phyloP scores from a whole-genome alignment of 2,113 vertebrate genomes.

The Gobius niger region DNA sequence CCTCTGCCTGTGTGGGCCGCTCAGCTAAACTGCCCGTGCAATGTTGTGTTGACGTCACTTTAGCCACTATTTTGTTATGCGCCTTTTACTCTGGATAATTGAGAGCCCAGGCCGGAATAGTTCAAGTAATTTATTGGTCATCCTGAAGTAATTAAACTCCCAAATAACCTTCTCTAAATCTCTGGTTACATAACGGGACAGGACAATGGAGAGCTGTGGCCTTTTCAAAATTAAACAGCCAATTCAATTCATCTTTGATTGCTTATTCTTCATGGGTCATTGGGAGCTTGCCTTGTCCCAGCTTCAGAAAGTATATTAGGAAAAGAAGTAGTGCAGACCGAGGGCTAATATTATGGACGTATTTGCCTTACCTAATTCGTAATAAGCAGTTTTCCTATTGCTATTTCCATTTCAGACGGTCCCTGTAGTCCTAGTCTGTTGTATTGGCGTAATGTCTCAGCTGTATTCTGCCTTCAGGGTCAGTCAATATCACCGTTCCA shows the following conservation, averaged over 20 bases:
- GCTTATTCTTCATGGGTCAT: neutral
- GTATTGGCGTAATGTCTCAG: slow-evolving; percentile 51
- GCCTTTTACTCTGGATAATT: neutral
- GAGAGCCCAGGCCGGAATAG: neutral
- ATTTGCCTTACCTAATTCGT: no score
- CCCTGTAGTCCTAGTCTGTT: slow-evolving; percentile 4
- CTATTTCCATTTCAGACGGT: neutral
- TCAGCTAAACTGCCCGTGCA: neutral
- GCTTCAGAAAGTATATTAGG: neutral
- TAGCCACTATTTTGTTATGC: neutral
- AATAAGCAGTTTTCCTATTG: no score
- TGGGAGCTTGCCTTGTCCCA: neutral
- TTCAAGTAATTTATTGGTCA: neutral
- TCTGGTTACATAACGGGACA: neutral
- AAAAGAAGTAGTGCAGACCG: neutral
- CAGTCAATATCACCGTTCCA: slow-evolving; percentile 20
- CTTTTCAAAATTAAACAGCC: slow-evolving; percentile 7
- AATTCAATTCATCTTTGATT: slow-evolving; percentile 5
- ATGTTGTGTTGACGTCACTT: neutral
- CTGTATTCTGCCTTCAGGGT: slow-evolving; percentile 25
- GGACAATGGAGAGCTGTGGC: slow-evolving; percentile 5
- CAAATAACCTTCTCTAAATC: slow-evolving; percentile 2
- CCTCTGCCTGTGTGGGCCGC: slow-evolving; percentile 6
- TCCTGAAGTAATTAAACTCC: slow-evolving; percentile 4
- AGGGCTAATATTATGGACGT: neutral